These are phyloP conservation scores for Pardosa pseudoannulata DNA, from an alignment of 2,888 invertebrate species.

Conservation along the genomic window DNA sequence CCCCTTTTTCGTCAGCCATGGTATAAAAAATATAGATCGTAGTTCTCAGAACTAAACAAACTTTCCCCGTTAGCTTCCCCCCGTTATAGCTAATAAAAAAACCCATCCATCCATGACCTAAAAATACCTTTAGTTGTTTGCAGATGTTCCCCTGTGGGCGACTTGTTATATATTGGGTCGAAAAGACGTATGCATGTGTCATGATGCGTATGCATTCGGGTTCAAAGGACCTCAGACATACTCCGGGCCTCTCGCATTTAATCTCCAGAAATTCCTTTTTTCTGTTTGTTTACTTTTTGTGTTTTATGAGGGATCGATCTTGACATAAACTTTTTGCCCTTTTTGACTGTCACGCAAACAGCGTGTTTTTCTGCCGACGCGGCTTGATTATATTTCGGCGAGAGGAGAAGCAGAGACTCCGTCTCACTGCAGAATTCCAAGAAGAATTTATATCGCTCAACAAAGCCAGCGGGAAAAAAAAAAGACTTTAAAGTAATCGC, in stretches of 20 bases:
- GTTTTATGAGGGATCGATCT: slow-evolving; percentile 67
- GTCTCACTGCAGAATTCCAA: no score
- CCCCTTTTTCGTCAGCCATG: no score
- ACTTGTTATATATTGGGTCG: slow-evolving; percentile 60
- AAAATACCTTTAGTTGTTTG: no score
- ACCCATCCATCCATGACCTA: no score
- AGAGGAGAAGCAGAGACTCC: background rate
- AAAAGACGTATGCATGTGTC: slow-evolving; percentile 65
- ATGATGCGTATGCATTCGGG: slow-evolving; percentile 56
- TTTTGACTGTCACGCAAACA: slow-evolving; percentile 24
- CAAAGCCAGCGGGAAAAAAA: no score
- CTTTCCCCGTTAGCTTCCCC: no score
- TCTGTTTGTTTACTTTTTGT: slow-evolving; percentile 2
- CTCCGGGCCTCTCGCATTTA: slow-evolving; percentile 63
- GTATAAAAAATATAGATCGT: no score
- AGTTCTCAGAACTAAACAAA: no score
- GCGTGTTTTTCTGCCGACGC: background rate
- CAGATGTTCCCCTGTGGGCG: slow-evolving; percentile 25
- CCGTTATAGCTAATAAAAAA: no score
- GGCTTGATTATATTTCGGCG: background rate
- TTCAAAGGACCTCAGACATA: slow-evolving; percentile 65
- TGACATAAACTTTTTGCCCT: slow-evolving; percentile 67
- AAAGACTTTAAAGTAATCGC: no score
- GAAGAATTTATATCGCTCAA: no score
- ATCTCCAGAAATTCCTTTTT: slow-evolving; percentile 49